Conservation (phyloP, 2,888 invertebrate species). For the Hipparchia semele region DNA sequence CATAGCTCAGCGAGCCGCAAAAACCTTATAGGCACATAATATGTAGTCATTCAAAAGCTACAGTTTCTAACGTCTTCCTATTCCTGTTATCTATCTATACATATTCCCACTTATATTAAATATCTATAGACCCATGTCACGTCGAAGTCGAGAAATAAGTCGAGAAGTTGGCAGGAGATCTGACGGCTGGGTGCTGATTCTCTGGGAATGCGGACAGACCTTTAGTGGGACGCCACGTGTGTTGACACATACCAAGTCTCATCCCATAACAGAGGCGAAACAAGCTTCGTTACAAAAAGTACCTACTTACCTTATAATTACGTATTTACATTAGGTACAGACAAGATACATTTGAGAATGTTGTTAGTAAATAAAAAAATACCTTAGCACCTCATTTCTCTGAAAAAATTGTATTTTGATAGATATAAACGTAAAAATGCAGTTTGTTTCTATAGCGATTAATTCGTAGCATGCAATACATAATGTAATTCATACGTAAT, state of each 20-base stretch:
- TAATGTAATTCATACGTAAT: slow-evolving; percentile 3
- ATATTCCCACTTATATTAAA: background rate
- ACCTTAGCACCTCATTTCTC: slow-evolving; percentile 6
- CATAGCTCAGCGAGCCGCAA: too few species aligned
- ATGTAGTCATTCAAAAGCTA: too few species aligned
- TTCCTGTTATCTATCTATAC: too few species aligned
- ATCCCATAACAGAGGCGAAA: slow-evolving; percentile 7
- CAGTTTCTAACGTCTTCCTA: too few species aligned
- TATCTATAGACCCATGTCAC: background rate
- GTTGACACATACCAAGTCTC: slow-evolving; percentile 10
- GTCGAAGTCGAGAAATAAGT: slow-evolving; percentile 5
- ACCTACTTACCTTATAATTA: background rate
- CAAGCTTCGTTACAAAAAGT: background rate
- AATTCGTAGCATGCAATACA: slow-evolving; percentile 4
- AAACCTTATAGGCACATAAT: too few species aligned
- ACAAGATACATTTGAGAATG: background rate
- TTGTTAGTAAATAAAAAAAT: slow-evolving; percentile 10
- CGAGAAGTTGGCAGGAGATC: slow-evolving; percentile 21
- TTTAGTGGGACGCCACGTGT: slow-evolving; percentile 18
- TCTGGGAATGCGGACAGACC: slow-evolving; percentile 21
- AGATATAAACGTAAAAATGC: background rate
- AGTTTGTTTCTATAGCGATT: background rate
- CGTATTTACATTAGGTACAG: background rate
- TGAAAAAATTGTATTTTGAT: slow-evolving; percentile 12
- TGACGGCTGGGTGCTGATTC: slow-evolving; percentile 12